These are phyloP conservation scores for Fregetta grallaria DNA, from an alignment of 2,113 vertebrate genomes.

Conservation along the genomic window DNA sequence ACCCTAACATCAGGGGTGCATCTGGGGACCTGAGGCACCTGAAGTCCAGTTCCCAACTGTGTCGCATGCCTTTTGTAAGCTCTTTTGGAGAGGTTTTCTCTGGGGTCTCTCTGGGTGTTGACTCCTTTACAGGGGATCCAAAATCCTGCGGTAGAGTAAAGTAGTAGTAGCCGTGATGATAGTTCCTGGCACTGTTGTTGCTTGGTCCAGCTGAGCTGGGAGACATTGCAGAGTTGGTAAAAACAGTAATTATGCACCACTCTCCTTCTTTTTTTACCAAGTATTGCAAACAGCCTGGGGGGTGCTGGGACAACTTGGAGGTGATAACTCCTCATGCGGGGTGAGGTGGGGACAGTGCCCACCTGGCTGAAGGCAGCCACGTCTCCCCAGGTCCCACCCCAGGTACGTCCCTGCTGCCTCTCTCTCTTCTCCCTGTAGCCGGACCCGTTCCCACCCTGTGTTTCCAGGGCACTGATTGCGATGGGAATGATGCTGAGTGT, in stretches of 20 bases:
- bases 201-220: neutral
- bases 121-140: neutral
- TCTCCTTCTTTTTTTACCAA: neutral
- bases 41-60: neutral
- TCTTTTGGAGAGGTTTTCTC: neutral
- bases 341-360: neutral
- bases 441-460: neutral
- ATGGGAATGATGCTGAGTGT: neutral
- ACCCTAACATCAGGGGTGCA: too few species aligned
- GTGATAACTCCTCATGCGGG: fast-evolving
- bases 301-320: neutral
- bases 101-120: neutral
- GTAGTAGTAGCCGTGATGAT: neutral
- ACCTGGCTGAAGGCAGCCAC: neutral
- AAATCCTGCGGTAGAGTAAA: fast-evolving
- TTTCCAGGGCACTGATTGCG: neutral
- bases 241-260: neutral
- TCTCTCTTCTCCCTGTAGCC: neutral
- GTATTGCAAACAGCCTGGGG: neutral
- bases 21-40: neutral
- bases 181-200: neutral
- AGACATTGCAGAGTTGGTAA: neutral
- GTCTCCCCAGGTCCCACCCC: neutral
- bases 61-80: fast-evolving
- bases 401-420: neutral